These are phyloP conservation scores for Tortricodes alternella DNA, from an alignment of 2,888 invertebrate species.

Conservation along the genomic window DNA sequence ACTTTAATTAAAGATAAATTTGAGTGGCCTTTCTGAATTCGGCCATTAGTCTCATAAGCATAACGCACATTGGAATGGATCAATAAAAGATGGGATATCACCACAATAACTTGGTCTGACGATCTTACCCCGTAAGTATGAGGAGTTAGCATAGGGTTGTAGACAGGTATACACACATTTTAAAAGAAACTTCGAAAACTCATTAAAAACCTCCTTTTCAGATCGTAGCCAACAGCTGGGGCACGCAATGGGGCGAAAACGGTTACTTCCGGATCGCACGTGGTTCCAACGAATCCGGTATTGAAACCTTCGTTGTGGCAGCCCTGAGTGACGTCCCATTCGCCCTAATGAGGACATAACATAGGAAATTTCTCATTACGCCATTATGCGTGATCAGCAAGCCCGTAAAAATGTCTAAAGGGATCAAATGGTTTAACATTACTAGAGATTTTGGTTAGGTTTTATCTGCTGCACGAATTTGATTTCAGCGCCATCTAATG, in stretches of 20 bases:
- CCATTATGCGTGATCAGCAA: slow-evolving; percentile 61
- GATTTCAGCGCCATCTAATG: slow-evolving; percentile 7
- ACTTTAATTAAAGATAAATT: too few species aligned
- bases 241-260: slow-evolving; percentile 93
- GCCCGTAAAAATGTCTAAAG: slow-evolving; percentile 52
- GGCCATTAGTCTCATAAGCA: too few species aligned
- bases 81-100: too few species aligned
- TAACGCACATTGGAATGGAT: too few species aligned
- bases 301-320: slow-evolving; percentile 94
- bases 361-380: slow-evolving; percentile 52
- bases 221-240: slow-evolving; percentile 98
- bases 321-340: slow-evolving; percentile 86
- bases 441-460: slow-evolving; percentile 60
- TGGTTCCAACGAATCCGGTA: slow-evolving; percentile 93
- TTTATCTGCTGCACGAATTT: slow-evolving; percentile 29
- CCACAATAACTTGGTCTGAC: too few species aligned
- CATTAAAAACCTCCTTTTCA: slow-evolving; percentile 62
- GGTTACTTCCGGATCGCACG: slow-evolving; percentile 94
- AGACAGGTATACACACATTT: too few species aligned
- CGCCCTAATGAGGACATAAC: slow-evolving; percentile 67
- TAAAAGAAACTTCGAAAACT: too few species aligned
- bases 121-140: too few species aligned
- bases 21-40: too few species aligned
- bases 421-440: slow-evolving; percentile 56
- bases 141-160: too few species aligned